Percentiles rank a stretch among this genome's conserved stretches.
Conservation (phyloP, 2,797 vertebrate genomes). For the Peromyscus melanophrys region DNA sequence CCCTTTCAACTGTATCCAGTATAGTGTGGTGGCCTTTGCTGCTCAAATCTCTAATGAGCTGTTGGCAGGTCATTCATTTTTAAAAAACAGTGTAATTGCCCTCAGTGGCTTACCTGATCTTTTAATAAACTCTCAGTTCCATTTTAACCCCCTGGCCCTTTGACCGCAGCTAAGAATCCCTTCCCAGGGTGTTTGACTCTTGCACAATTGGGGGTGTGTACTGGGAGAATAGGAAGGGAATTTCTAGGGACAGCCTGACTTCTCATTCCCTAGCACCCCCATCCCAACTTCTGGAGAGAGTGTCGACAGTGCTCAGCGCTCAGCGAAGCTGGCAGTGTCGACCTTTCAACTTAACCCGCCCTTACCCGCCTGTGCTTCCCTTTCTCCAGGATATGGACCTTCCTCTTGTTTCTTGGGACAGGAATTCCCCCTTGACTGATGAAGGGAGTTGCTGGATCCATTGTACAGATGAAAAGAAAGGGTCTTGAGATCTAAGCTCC, state of each 20-base stretch:
- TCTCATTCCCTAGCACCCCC: neutral
- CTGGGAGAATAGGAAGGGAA: neutral
- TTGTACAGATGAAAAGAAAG: neutral
- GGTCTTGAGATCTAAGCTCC: neutral
- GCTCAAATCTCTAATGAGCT: slow-evolving; percentile 71
- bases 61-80: slow-evolving; percentile 62
- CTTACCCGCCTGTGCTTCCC: neutral
- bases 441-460: neutral
- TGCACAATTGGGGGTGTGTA: neutral
- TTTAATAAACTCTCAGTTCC: slow-evolving; percentile 75
- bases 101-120: slow-evolving; percentile 62
- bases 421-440: neutral
- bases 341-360: neutral
- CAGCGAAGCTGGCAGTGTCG: neutral
- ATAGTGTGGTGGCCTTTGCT: neutral
- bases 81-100: slow-evolving; percentile 49
- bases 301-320: neutral
- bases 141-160: slow-evolving; percentile 5
- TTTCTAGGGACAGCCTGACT: neutral
- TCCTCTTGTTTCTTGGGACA: neutral
- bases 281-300: neutral
- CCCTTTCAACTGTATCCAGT: neutral
- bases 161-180: neutral
- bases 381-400: neutral
- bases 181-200: neutral